These are phyloP conservation scores for Salarias fasciatus DNA, from an alignment of 2,797 vertebrate species.

Conservation along the genomic window DNA sequence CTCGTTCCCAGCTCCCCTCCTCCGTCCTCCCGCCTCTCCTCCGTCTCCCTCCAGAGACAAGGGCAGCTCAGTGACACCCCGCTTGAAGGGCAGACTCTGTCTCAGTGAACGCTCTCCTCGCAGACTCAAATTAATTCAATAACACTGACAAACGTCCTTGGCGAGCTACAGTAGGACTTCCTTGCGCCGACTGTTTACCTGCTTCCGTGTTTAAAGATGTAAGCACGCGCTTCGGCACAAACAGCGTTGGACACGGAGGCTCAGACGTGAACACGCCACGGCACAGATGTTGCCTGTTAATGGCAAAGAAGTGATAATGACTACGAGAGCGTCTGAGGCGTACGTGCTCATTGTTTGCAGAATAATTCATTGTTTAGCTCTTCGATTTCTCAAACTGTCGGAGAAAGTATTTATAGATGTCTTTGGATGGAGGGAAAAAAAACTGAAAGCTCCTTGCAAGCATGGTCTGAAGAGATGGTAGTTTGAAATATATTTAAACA, in stretches of 20 bases:
- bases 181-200: slow-evolving; percentile 50
- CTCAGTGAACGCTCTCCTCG: slow-evolving; percentile 50
- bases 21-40: neutral
- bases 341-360: slow-evolving; percentile 34
- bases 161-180: slow-evolving; percentile 47
- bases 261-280: slow-evolving; percentile 14
- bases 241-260: slow-evolving; percentile 12
- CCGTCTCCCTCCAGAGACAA: slow-evolving; percentile 44
- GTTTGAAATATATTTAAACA: slow-evolving; percentile 61
- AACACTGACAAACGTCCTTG: slow-evolving; percentile 68
- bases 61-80: slow-evolving; percentile 56
- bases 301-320: slow-evolving; percentile 47
- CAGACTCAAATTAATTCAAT: slow-evolving; percentile 71
- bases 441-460: slow-evolving; percentile 23
- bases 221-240: neutral
- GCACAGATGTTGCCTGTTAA: slow-evolving; percentile 51
- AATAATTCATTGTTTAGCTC: slow-evolving; percentile 46
- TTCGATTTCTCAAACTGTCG: slow-evolving; percentile 26
- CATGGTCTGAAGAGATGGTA: slow-evolving; percentile 36
- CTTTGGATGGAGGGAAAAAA: slow-evolving; percentile 28
- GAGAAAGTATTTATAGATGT: slow-evolving; percentile 57
- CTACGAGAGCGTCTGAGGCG: slow-evolving; percentile 25
- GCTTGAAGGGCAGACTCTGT: slow-evolving; percentile 73
- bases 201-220: slow-evolving; percentile 13
- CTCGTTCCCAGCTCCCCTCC: neutral